phyloP scores from a whole-genome alignment of 2,888 invertebrate genomes.

The Perdita meconis region DNA sequence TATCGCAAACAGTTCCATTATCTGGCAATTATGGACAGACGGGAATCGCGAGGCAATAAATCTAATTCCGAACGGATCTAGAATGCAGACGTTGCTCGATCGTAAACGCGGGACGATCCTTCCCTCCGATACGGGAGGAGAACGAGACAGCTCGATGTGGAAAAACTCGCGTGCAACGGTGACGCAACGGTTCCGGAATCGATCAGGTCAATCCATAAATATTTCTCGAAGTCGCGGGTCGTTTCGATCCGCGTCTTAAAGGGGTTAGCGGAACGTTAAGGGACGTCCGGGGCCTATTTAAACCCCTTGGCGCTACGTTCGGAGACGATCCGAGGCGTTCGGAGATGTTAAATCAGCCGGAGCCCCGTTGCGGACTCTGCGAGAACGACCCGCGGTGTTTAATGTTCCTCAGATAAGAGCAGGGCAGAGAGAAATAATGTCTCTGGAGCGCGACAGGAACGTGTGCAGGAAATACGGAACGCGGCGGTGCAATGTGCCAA shows the following conservation, averaged over 20 bases:
- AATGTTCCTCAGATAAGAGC: conserved; percentile 32
- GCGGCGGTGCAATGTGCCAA: conserved; percentile 36
- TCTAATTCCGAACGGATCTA: conserved; percentile 18
- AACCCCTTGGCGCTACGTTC: background rate
- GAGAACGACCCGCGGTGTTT: background rate
- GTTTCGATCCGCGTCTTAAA: no score
- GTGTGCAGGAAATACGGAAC: background rate
- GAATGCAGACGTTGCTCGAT: background rate
- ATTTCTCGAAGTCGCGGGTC: no score
- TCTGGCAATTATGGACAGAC: conserved; percentile 19
- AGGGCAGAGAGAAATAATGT: conserved; percentile 17
- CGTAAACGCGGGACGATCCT: background rate
- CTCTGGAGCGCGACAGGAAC: background rate
- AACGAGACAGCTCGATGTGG: no score
- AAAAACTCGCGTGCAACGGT: no score
- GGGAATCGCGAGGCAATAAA: conserved; percentile 1
- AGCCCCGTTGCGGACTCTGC: no score
- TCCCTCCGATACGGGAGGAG: background rate
- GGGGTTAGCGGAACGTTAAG: no score
- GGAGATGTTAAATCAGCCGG: background rate
- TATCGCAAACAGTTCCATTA: conserved; percentile 36
- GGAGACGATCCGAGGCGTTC: conserved; percentile 4
- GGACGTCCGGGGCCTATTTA: no score
- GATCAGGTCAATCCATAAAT: no score
- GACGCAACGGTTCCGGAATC: no score